phyloP scores from a whole-genome alignment of 1,140 invertebrate genomes.

The Drosophila parvula region DNA sequence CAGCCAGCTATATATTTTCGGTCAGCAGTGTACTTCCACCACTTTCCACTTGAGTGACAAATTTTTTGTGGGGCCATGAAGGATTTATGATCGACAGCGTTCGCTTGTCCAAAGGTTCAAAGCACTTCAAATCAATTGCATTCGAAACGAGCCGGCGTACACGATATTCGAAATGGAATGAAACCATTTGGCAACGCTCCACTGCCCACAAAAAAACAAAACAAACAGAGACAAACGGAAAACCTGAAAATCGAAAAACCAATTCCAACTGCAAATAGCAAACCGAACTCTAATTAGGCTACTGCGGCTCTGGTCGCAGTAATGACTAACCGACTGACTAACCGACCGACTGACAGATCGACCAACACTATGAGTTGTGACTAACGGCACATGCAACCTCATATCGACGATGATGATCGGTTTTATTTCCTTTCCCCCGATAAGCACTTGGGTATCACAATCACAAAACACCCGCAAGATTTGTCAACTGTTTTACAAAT shows the following conservation, averaged over 20 bases:
- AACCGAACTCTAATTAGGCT: constrained; percentile 62
- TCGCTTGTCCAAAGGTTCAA: constrained; percentile 49
- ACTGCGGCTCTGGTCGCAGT: constrained; percentile 18
- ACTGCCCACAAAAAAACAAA: constrained; percentile 38
- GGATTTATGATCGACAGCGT: constrained; percentile 65
- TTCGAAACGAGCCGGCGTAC: constrained; percentile 17
- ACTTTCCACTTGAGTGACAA: constrained; percentile 66
- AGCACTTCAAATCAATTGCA: constrained; percentile 53
- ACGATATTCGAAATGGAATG: constrained; percentile 40
- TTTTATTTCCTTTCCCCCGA: constrained; percentile 5
- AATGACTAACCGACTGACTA: constrained; percentile 31
- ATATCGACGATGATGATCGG: constrained; percentile 13
- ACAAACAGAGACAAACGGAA: constrained; percentile 21
- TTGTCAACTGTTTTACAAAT: constrained; percentile 47
- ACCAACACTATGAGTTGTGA: constrained; percentile 25
- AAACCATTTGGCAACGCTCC: constrained; percentile 59
- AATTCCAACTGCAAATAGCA: constrained; percentile 59
- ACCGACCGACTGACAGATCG: constrained; percentile 18
- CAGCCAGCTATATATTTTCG: constrained; percentile 3
- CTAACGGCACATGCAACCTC: constrained; percentile 31
- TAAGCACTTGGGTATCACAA: constrained; percentile 17
- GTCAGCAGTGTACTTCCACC: constrained; percentile 43
- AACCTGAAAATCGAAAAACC: constrained; percentile 31
- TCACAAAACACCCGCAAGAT: constrained; percentile 10
- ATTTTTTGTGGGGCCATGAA: constrained; percentile 43